A percentile compares a stretch with the other conserved stretches of the same genome.
phyloP scores from a whole-genome alignment of 2,113 vertebrate genomes.

The Naja naja region DNA sequence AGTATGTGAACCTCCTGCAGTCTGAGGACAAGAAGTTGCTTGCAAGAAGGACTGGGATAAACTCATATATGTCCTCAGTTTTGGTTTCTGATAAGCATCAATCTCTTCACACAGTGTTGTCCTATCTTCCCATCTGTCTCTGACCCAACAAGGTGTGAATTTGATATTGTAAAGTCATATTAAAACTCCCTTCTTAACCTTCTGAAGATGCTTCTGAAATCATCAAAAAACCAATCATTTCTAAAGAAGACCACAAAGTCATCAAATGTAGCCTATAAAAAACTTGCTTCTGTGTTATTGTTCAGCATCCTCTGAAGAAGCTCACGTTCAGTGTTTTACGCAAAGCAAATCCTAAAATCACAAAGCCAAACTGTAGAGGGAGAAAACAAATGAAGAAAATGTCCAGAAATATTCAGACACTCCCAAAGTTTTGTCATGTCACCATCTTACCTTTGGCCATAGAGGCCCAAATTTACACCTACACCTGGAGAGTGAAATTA shows the following conservation, averaged over 20 bases:
- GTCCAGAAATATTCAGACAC: not conserved
- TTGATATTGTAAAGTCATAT: not conserved
- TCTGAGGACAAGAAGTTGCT: not conserved
- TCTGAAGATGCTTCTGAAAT: not conserved
- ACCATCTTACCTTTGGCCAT: no score
- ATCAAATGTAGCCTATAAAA: not conserved
- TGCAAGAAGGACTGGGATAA: not conserved
- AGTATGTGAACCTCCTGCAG: not conserved
- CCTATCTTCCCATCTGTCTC: not conserved
- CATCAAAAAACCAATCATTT: not conserved
- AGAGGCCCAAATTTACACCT: no score
- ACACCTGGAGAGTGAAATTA: no score
- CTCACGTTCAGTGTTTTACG: not conserved
- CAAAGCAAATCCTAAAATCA: not conserved
- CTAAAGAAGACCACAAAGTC: not conserved
- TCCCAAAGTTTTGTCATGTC: not conserved
- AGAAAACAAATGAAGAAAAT: not conserved
- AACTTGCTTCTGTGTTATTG: not conserved
- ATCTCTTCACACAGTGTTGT: not conserved
- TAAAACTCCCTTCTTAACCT: not conserved
- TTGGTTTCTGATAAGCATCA: not conserved
- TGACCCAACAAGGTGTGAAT: not conserved
- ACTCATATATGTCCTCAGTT: not conserved
- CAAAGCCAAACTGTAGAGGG: not conserved
- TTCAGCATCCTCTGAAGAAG: not conserved